These are phyloP conservation scores for Drosophila yakuba DNA, from an alignment of 1,140 invertebrate species.

Conservation along the genomic window DNA sequence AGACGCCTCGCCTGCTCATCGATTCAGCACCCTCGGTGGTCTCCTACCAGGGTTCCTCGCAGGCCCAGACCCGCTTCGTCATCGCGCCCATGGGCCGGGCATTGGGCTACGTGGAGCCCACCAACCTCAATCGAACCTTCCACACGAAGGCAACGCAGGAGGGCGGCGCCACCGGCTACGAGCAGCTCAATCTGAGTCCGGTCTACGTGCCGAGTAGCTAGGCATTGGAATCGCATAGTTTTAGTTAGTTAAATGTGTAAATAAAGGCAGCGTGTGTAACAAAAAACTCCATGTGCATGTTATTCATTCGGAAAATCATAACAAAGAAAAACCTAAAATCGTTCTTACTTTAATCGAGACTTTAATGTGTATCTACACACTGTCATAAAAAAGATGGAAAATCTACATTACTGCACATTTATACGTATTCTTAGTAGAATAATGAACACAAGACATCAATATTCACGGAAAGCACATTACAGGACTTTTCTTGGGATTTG, in stretches of 20 bases:
- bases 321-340: too few relatives aligned
- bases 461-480: too few relatives aligned
- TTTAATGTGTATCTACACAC: too few relatives aligned
- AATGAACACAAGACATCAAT: too few relatives aligned
- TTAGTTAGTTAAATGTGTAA: slow-evolving; percentile 32
- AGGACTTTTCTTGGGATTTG: too few relatives aligned
- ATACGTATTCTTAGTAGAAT: too few relatives aligned
- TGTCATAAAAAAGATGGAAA: too few relatives aligned
- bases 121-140: slow-evolving; percentile 74
- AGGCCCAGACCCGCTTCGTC: slow-evolving; percentile 74
- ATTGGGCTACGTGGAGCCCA: slow-evolving; percentile 76
- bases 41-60: slow-evolving; percentile 78
- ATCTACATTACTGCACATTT: too few relatives aligned
- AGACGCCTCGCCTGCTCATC: slow-evolving; percentile 53
- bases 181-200: slow-evolving; percentile 64
- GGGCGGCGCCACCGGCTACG: slow-evolving; percentile 41
- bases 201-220: slow-evolving; percentile 69
- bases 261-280: slow-evolving; percentile 27
- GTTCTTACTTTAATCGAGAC: too few relatives aligned
- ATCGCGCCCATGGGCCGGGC: slow-evolving; percentile 77
- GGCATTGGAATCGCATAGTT: slow-evolving; percentile 13
- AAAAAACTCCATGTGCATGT: background rate
- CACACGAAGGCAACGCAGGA: slow-evolving; percentile 50
- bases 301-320: background rate
- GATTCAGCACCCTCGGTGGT: slow-evolving; percentile 78